phyloP scores from a whole-genome alignment of 2,888 invertebrate genomes.

The Spialia ferax region DNA sequence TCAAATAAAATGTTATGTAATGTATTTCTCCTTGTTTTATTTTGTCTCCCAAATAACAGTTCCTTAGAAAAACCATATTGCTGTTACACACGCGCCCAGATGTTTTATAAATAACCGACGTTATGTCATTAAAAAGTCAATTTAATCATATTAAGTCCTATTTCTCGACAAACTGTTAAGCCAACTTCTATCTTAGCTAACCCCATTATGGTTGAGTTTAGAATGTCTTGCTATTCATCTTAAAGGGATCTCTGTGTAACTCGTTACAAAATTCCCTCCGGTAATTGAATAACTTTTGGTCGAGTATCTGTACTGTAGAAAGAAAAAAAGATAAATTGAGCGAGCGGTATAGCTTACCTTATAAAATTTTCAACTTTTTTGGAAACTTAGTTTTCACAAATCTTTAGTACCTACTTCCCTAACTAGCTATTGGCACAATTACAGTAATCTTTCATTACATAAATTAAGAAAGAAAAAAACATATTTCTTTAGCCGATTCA shows the following conservation, averaged over 20 bases:
- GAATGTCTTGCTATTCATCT: slow-evolving; percentile 1
- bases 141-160: slow-evolving; percentile 63
- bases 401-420: too few relatives aligned
- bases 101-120: slow-evolving; percentile 72
- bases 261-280: slow-evolving; percentile 58
- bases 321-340: not conserved
- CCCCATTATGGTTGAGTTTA: not conserved
- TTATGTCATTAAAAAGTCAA: slow-evolving; percentile 68
- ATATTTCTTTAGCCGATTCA: not conserved
- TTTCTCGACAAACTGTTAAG: slow-evolving; percentile 48
- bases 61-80: slow-evolving; percentile 54
- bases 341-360: not conserved
- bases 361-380: not conserved
- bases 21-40: not conserved
- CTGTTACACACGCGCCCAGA: slow-evolving; percentile 60
- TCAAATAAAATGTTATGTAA: not conserved
- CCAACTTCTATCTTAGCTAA: slow-evolving; percentile 53
- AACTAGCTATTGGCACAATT: too few relatives aligned
- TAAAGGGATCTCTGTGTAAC: slow-evolving; percentile 35
- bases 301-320: not conserved
- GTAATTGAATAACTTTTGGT: slow-evolving; percentile 54
- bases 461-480: too few relatives aligned
- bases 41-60: not conserved
- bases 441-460: too few relatives aligned
- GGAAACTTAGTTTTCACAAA: too few relatives aligned